A percentile compares a stretch with the other conserved stretches of the same genome.
Evolutionary conservation across 2,797 vertebrate genomes (phyloP).

Genomic region (Yasuhikotakia modesta): DNA sequence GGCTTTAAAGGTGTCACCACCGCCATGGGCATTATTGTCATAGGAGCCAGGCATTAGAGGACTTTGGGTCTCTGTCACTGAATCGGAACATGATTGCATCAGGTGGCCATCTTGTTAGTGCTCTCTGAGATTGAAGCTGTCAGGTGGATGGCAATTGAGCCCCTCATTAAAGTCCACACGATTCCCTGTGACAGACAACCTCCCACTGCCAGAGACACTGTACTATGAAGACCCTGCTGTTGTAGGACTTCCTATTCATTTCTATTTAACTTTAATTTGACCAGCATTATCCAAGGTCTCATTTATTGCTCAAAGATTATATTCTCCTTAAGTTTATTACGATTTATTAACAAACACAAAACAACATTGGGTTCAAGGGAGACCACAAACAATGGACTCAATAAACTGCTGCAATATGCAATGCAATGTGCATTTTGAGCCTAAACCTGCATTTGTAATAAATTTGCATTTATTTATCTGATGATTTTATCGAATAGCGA

Average conservation of each 20-base stretch:
- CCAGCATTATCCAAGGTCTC: conserved; percentile 3
- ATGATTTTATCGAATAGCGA: too few species aligned
- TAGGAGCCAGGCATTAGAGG: conserved; percentile 10
- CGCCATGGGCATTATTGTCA: conserved; percentile 39
- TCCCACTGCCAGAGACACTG: conserved; percentile 21
- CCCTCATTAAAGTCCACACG: conserved; percentile 45
- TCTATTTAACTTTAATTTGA: conserved; percentile 4
- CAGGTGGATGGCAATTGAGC: conserved; percentile 19
- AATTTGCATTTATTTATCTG: too few species aligned
- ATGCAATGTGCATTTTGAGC: too few species aligned
- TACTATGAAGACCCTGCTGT: conserved; percentile 25
- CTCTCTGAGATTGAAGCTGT: conserved; percentile 45
- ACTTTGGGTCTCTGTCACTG: conserved; percentile 41
- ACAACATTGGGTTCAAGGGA: too few species aligned
- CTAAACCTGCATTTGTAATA: too few species aligned
- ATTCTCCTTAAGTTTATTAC: not conserved
- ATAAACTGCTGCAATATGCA: too few species aligned
- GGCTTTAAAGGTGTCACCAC: conserved; percentile 39
- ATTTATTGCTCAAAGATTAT: not conserved
- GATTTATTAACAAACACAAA: not conserved
- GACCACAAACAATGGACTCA: too few species aligned
- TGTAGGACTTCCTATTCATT: conserved; percentile 4
- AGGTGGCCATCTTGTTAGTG: conserved; percentile 50
- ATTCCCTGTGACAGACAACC: conserved; percentile 34
- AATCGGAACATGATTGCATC: conserved; percentile 47